Conservation (phyloP, 2,113 vertebrate species). For the Herpailurus yagouaroundi region DNA sequence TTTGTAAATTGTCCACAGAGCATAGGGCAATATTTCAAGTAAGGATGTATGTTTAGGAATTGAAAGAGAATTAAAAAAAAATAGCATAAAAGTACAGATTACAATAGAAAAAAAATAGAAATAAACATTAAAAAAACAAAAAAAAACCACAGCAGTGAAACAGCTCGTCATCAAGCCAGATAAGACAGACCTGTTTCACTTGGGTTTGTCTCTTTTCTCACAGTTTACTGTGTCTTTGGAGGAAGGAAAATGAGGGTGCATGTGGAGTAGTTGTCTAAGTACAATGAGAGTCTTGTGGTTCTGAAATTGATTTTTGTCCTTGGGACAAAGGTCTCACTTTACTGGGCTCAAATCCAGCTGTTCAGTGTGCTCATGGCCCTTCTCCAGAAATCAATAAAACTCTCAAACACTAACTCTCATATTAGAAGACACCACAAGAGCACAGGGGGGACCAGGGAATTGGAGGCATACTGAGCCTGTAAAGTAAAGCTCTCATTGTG, state of each 20-base stretch:
- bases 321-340: constrained; percentile 10
- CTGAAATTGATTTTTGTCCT: constrained; percentile 39
- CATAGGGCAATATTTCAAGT: no score
- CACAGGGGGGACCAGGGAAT: background rate
- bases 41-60: no score
- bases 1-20: no score
- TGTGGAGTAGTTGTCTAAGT: background rate
- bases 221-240: constrained; percentile 13
- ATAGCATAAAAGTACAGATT: no score
- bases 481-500: constrained; percentile 22
- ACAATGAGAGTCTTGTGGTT: background rate
- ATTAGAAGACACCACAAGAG: background rate
- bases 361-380: background rate
- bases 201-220: constrained; percentile 34
- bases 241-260: background rate
- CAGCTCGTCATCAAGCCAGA: background rate
- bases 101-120: no score
- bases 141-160: background rate
- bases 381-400: background rate
- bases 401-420: background rate
- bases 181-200: background rate
- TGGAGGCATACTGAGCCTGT: background rate
- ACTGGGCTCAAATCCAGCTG: background rate
- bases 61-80: no score
- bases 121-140: no score